A percentile compares a stretch with the other conserved stretches of the same genome.
Evolutionary conservation across 2,797 vertebrate genomes (phyloP).

Genomic region (Hipposideros larvatus): DNA sequence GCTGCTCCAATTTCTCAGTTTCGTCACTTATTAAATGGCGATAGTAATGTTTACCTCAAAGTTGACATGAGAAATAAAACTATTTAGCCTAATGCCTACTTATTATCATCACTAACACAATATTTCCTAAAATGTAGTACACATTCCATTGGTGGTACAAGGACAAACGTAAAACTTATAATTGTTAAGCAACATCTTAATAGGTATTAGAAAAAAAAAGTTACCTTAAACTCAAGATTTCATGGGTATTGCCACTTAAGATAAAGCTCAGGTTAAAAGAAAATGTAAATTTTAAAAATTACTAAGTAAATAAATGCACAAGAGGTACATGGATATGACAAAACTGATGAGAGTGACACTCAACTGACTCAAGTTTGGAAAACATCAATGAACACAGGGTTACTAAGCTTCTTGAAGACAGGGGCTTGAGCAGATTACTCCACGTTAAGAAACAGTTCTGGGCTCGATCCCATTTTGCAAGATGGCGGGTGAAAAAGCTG

Average conservation of each 20-base stretch:
- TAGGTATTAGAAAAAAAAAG: neutral
- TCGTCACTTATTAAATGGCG: neutral
- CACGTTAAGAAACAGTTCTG: neutral
- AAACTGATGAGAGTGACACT: slow-evolving; percentile 25
- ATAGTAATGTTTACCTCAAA: neutral
- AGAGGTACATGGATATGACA: neutral
- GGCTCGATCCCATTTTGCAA: too few relatives aligned
- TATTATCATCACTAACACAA: neutral
- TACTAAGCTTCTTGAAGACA: neutral
- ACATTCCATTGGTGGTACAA: neutral
- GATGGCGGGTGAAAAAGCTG: too few relatives aligned
- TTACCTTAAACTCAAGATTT: slow-evolving; percentile 54
- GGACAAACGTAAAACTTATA: neutral
- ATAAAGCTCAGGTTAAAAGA: slow-evolving; percentile 45
- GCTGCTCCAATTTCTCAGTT: neutral
- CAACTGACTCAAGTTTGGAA: slow-evolving; percentile 34
- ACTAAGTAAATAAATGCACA: slow-evolving; percentile 46
- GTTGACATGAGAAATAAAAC: slow-evolving; percentile 1
- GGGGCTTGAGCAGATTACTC: neutral
- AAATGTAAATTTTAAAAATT: slow-evolving; percentile 40
- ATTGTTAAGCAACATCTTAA: slow-evolving; percentile 47
- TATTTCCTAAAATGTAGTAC: neutral
- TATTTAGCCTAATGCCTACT: neutral
- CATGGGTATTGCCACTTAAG: neutral
- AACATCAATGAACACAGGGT: slow-evolving; percentile 3